These are phyloP conservation scores for Nycticryphes semicollaris DNA, from an alignment of 2,113 vertebrate species.

Conservation along the genomic window DNA sequence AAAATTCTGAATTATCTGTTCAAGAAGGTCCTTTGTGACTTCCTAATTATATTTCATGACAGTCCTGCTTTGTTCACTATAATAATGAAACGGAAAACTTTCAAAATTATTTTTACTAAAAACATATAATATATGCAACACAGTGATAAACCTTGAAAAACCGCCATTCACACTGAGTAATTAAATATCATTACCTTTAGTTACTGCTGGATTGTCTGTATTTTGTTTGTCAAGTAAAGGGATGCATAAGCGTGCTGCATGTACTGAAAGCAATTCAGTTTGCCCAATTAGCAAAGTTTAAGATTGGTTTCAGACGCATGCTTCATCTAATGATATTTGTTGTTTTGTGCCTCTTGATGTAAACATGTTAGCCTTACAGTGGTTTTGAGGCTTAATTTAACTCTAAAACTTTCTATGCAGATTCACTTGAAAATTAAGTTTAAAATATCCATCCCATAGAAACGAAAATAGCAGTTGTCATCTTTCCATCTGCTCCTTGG, in stretches of 20 bases:
- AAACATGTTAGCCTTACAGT: not conserved
- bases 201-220: not conserved
- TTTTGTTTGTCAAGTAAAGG: not conserved
- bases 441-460: not conserved
- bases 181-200: conserved; percentile 22
- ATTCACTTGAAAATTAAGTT: not conserved
- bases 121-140: not conserved
- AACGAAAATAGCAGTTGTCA: not conserved
- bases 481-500: not conserved
- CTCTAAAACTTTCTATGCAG: not conserved
- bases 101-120: conserved; percentile 40
- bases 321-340: not conserved
- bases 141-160: not conserved
- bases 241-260: not conserved
- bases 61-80: conserved; percentile 19
- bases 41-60: conserved; percentile 35
- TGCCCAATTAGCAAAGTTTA: conserved; percentile 3
- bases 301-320: not conserved
- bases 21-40: conserved; percentile 19
- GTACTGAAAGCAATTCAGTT: not conserved
- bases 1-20: conserved; percentile 4
- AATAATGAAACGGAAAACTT: not conserved
- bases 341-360: not conserved
- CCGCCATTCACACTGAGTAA: not conserved
- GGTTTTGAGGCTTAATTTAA: not conserved